A percentile compares a stretch with the other conserved stretches of the same genome.
These are phyloP conservation scores for Seriola rivoliana DNA, from an alignment of 2,113 vertebrate species.

Conservation along the genomic window DNA sequence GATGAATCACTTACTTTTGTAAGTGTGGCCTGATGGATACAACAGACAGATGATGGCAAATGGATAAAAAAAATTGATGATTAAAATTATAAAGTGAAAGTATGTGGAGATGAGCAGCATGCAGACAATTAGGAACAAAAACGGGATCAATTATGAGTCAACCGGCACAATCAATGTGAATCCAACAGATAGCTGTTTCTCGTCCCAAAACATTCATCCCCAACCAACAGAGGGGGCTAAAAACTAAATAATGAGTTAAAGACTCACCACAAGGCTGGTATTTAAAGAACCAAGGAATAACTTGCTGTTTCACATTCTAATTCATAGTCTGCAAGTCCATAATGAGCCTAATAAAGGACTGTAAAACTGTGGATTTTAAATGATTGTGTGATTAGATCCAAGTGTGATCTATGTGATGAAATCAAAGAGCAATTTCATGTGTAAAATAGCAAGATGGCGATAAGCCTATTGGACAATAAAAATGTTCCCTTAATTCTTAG, in stretches of 20 bases:
- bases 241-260: constrained; percentile 50
- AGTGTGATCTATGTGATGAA: background rate
- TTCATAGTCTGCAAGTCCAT: constrained; percentile 7
- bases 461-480: background rate
- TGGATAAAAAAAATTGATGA: constrained; percentile 73
- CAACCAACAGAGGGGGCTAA: constrained; percentile 76
- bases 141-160: constrained; percentile 21
- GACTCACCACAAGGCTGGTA: background rate
- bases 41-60: constrained; percentile 84
- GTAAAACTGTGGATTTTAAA: constrained; percentile 10
- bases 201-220: background rate
- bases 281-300: background rate
- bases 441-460: constrained; percentile 18
- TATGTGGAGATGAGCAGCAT: constrained; percentile 30
- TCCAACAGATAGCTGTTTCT: background rate
- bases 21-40: constrained; percentile 87
- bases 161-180: background rate
- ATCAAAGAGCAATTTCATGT: background rate
- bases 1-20: constrained; percentile 90
- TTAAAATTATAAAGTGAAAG: constrained; percentile 57
- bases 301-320: constrained; percentile 3
- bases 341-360: background rate
- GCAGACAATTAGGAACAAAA: constrained; percentile 20
- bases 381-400: background rate
- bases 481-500: background rate